These are phyloP conservation scores for Orthonevra nobilis DNA, from an alignment of 2,888 invertebrate genomes.

Conservation along the genomic window DNA sequence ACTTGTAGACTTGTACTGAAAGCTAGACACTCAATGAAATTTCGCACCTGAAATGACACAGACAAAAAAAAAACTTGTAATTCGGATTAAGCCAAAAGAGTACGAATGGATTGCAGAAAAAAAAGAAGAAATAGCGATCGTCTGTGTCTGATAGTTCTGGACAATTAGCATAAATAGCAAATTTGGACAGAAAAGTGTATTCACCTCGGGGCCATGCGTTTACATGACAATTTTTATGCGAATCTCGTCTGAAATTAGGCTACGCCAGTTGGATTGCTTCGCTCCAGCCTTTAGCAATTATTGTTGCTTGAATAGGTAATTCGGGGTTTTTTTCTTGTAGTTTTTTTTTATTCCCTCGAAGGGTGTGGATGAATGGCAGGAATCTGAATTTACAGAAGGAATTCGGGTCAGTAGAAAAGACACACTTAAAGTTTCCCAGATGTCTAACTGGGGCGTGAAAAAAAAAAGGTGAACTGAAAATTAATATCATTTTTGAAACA, in stretches of 20 bases:
- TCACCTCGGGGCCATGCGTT: slow-evolving; percentile 52
- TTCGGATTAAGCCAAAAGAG: neutral
- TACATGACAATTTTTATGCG: too few species aligned
- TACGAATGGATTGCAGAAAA: too few species aligned
- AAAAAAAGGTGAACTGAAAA: too few species aligned
- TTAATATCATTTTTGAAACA: too few species aligned
- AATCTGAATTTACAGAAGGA: neutral
- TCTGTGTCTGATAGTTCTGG: too few species aligned
- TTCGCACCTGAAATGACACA: slow-evolving; percentile 58
- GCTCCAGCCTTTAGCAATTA: too few species aligned
- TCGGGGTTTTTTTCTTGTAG: slow-evolving; percentile 10
- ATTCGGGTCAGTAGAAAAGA: slow-evolving; percentile 25
- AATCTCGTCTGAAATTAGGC: slow-evolving; percentile 55
- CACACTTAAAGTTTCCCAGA: too few species aligned
- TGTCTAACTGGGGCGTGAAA: too few species aligned
- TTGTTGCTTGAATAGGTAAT: too few species aligned
- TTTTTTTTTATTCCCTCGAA: slow-evolving; percentile 2
- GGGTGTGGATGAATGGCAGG: slow-evolving; percentile 5
- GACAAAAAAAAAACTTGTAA: neutral
- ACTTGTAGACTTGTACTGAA: too few species aligned
- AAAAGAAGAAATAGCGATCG: too few species aligned
- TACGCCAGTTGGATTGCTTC: slow-evolving; percentile 18
- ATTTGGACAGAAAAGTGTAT: slow-evolving; percentile 48
- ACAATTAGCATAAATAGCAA: slow-evolving; percentile 49
- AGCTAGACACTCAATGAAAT: slow-evolving; percentile 3